phyloP scores from a whole-genome alignment of 2,113 vertebrate species.

The Gopherus evgoodei region DNA sequence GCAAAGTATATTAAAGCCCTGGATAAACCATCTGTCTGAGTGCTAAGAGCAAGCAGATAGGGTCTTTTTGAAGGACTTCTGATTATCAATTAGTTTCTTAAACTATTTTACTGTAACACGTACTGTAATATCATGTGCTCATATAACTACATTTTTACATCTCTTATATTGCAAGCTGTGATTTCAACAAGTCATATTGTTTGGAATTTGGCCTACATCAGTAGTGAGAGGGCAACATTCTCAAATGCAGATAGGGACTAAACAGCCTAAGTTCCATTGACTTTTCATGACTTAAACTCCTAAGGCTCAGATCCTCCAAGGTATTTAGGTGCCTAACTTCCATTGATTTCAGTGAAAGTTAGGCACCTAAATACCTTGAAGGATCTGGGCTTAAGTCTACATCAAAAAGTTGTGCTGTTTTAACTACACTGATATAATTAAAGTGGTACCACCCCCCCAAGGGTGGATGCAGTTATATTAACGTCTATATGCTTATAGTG shows the following conservation, averaged over 20 bases:
- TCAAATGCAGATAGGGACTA: neutral
- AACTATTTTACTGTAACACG: neutral
- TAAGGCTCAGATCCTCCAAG: neutral
- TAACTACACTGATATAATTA: neutral
- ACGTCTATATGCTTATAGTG: neutral
- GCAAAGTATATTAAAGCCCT: neutral
- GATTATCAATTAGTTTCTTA: neutral
- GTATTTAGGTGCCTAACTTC: neutral
- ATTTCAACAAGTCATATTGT: neutral
- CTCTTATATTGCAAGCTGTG: neutral
- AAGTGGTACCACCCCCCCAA: neutral
- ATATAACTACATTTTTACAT: neutral
- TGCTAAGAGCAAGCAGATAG: neutral
- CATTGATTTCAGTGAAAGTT: neutral
- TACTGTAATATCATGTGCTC: neutral
- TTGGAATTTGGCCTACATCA: neutral
- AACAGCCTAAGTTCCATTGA: neutral
- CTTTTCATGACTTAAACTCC: neutral
- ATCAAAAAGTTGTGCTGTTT: accelerated
- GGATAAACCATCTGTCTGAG: neutral
- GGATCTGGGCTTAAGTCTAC: neutral
- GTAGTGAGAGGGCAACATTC: neutral
- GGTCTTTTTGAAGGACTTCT: neutral
- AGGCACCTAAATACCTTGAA: neutral
- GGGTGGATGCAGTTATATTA: neutral